Evolutionary conservation across 2,888 invertebrate genomes (phyloP).

Genomic region (Platypus cylindrus): DNA sequence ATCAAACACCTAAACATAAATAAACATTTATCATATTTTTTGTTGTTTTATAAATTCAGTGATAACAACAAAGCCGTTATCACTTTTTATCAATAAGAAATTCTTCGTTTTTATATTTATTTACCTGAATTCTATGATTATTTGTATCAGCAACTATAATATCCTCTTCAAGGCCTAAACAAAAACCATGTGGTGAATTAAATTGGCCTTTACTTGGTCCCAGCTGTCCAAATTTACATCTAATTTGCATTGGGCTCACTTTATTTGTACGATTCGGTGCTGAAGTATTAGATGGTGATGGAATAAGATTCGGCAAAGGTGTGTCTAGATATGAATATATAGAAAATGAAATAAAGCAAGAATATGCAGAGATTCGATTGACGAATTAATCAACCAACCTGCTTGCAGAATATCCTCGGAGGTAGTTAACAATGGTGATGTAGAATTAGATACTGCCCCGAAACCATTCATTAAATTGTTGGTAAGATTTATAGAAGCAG

Average conservation of each 20-base stretch:
- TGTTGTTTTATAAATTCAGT: too few species aligned
- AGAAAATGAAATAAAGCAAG: neutral
- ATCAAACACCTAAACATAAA: slow-evolving; percentile 63
- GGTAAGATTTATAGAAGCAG: slow-evolving; percentile 42
- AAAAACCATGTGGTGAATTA: slow-evolving; percentile 95
- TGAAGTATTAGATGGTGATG: slow-evolving; percentile 39
- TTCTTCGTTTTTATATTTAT: too few species aligned
- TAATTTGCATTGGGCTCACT: slow-evolving; percentile 74
- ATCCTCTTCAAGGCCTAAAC: slow-evolving; percentile 87
- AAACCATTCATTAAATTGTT: slow-evolving; percentile 42
- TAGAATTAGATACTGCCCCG: slow-evolving; percentile 45
- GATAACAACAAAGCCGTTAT: too few species aligned
- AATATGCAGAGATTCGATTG: neutral
- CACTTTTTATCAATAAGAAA: too few species aligned
- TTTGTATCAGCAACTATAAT: slow-evolving; percentile 95
- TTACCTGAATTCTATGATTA: slow-evolving; percentile 82
- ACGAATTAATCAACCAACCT: slow-evolving; percentile 4
- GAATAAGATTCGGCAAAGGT: slow-evolving; percentile 8
- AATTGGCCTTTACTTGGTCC: slow-evolving; percentile 90
- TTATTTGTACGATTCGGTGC: slow-evolving; percentile 46
- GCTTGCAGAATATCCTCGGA: slow-evolving; percentile 32
- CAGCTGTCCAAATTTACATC: slow-evolving; percentile 87
- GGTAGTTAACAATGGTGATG: slow-evolving; percentile 46
- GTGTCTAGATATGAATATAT: too few species aligned
- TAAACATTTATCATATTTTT: too few species aligned